Base-by-base conservation (phyloP, 2,113 vertebrate species). In the Strigops habroptila region DNA sequence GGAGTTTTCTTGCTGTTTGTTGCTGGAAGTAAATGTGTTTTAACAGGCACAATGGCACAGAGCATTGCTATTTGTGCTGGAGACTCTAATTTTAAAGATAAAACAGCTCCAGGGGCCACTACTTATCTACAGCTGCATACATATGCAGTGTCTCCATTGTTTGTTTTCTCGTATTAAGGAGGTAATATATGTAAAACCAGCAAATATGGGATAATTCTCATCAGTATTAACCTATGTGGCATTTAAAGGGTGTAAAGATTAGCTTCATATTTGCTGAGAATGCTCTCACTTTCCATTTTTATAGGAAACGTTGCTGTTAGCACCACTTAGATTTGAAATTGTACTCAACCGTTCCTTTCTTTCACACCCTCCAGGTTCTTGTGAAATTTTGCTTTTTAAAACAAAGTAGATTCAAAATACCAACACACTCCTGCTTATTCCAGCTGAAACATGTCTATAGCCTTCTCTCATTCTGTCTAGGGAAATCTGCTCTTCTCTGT, bases 21-120 rank as follows among this genome's bases (percentile, higher is more conserved):
- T 77, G n/a, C 74, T 91, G 82, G 65, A 96, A 91, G 46, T 59
- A 95, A 93, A 95, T 82, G 79, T 27, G 63, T 93, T 96, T 93
- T 81, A 97, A 87, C 82, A 96, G 82, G 82, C 77, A 73, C 48
- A 71, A 53, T 74, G 55, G 84, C 82, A 83, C 14, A 52, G 12
- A 88, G 24, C 55, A 77, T 55, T 76, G 41, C n/a, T 92, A 44
- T 73, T 63, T 94, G 41, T 79, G 46, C 85, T 94, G 31, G 25
- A 90, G 64, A 95, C 14, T 76, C 63, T 79, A 62, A 67, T 94
- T 96, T 95, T 86, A 92, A 91, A 95, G 73, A 86, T 17, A 70
- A 91, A 85, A 70, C 28, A 73, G 52, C 57, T 68, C 33, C n/a
- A 86, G 28, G 28, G 71, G 12, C 53, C 77, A 46, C 30, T 53